phyloP scores from a whole-genome alignment of 2,113 vertebrate genomes.

The Cinclus mexicanus region DNA sequence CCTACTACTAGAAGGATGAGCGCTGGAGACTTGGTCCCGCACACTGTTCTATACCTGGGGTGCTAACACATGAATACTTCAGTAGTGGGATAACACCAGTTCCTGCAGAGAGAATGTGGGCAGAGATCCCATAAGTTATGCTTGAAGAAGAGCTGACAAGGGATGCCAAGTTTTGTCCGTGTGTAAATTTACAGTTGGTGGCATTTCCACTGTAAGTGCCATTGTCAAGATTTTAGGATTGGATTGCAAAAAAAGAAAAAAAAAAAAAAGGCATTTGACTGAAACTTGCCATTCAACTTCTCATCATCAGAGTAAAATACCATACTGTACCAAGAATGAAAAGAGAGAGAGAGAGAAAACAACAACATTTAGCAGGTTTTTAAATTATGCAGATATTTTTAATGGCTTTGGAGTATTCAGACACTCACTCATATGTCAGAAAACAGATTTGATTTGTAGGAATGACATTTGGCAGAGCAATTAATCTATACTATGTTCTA shows the following conservation, averaged over 20 bases:
- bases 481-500: conserved; percentile 76
- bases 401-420: conserved; percentile 76
- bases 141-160: conserved; percentile 22
- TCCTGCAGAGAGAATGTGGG: conserved; percentile 39
- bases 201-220: conserved; percentile 68
- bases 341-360: conserved; percentile 60
- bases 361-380: conserved; percentile 77
- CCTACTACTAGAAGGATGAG: background rate
- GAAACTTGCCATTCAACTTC: conserved; percentile 72
- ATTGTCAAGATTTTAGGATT: conserved; percentile 71
- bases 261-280: conserved; percentile 52
- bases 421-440: conserved; percentile 77
- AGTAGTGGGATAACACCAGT: conserved; percentile 18
- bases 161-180: conserved; percentile 53
- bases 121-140: conserved; percentile 52
- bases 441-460: conserved; percentile 78
- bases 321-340: conserved; percentile 67
- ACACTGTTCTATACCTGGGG: background rate
- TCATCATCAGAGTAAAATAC: conserved; percentile 68
- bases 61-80: conserved; percentile 12
- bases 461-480: conserved; percentile 76
- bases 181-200: conserved; percentile 68
- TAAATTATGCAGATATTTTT: conserved; percentile 78
- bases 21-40: background rate
- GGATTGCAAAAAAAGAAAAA: background rate